phyloP scores from a whole-genome alignment of 2,113 vertebrate genomes.

The Lucifuga dentata region DNA sequence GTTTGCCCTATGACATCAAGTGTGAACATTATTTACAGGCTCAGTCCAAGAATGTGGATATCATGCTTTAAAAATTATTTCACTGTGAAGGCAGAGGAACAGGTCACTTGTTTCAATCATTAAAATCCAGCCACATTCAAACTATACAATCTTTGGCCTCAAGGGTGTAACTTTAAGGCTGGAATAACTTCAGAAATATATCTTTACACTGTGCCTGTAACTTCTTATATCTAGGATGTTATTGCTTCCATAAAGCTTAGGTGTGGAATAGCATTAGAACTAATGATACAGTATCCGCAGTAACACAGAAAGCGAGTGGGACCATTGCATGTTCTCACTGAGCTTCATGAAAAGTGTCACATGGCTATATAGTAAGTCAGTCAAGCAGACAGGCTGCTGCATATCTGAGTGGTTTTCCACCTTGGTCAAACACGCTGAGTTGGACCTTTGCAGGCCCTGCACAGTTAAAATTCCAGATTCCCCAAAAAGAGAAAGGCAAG shows the following conservation, averaged over 20 bases:
- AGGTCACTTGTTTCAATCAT: slow-evolving; percentile 34
- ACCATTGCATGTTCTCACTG: slow-evolving; percentile 38
- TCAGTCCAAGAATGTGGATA: slow-evolving; percentile 5
- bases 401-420: slow-evolving; percentile 56
- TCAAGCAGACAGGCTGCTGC: slow-evolving; percentile 42
- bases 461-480: slow-evolving; percentile 76
- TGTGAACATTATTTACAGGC: neutral
- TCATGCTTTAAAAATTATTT: slow-evolving; percentile 11
- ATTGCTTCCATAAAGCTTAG: slow-evolving; percentile 69
- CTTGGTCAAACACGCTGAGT: slow-evolving; percentile 65
- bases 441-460: slow-evolving; percentile 49
- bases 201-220: slow-evolving; percentile 49
- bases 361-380: slow-evolving; percentile 37
- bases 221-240: slow-evolving; percentile 55
- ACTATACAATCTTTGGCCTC: slow-evolving; percentile 36
- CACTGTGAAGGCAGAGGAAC: slow-evolving; percentile 20
- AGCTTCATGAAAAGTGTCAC: slow-evolving; percentile 53
- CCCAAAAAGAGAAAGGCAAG: slow-evolving; percentile 66
- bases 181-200: slow-evolving; percentile 54
- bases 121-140: slow-evolving; percentile 42
- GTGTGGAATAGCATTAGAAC: slow-evolving; percentile 63
- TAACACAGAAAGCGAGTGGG: slow-evolving; percentile 54
- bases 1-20: neutral
- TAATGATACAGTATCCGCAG: slow-evolving; percentile 48
- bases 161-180: slow-evolving; percentile 43